A percentile compares a stretch with the other conserved stretches of the same genome.
Conservation (phyloP, 1,140 invertebrate species). For the Coenobita brevimanus region DNA sequence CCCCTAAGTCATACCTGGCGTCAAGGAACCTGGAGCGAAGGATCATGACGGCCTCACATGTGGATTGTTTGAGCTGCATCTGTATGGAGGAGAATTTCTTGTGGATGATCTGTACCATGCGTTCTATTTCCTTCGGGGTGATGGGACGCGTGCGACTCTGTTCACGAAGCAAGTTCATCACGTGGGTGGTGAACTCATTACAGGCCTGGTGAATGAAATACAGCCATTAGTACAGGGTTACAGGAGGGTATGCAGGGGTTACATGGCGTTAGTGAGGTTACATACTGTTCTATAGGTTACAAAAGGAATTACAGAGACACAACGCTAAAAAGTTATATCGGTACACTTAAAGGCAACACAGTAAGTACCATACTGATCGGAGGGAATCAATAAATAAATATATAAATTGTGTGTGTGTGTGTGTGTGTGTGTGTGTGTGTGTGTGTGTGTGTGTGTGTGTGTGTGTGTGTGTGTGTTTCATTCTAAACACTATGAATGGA, state of each 20-base stretch:
- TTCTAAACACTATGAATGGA: too few relatives aligned
- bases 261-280: not conserved
- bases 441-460: too few relatives aligned
- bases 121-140: slow-evolving; percentile 97
- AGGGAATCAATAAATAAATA: not conserved
- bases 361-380: not conserved
- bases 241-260: not conserved
- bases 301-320: not conserved
- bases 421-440: not conserved
- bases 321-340: not conserved
- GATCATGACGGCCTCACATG: slow-evolving; percentile 99
- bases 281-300: not conserved
- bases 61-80: slow-evolving; percentile 99
- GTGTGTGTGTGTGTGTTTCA: too few relatives aligned
- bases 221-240: not conserved
- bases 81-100: slow-evolving; percentile 99
- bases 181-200: slow-evolving; percentile 99
- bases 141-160: slow-evolving; percentile 97
- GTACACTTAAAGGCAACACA: not conserved
- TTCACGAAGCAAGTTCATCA: slow-evolving; percentile 97
- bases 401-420: too few relatives aligned
- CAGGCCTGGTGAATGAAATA: slow-evolving; percentile 84
- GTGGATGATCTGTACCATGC: slow-evolving; percentile 99
- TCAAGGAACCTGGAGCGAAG: slow-evolving; percentile 95
- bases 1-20: slow-evolving; percentile 80